A percentile compares a stretch with the other conserved stretches of the same genome.
These are phyloP conservation scores for Propithecus perrieri DNA, from an alignment of 2,797 vertebrate species.

Conservation along the genomic window DNA sequence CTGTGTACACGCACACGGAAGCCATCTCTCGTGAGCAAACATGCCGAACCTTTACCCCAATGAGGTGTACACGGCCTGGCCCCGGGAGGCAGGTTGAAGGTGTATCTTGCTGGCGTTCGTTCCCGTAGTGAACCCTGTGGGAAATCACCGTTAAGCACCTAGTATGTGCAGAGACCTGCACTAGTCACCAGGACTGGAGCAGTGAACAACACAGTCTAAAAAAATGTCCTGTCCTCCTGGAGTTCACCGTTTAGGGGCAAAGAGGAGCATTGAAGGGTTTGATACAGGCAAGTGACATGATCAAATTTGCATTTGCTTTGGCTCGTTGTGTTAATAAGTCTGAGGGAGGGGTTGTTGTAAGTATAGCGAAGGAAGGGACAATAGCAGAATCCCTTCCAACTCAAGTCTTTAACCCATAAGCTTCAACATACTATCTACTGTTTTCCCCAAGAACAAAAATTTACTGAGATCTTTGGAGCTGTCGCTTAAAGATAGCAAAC, in stretches of 20 bases:
- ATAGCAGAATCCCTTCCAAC: background rate
- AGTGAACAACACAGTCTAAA: background rate
- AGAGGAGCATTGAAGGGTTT: background rate
- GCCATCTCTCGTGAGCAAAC: background rate
- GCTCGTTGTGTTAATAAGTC: background rate
- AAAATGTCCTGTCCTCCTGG: background rate
- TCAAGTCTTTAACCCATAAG: background rate
- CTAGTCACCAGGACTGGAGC: background rate
- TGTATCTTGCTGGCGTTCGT: background rate
- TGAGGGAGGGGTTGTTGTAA: background rate
- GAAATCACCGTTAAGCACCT: background rate
- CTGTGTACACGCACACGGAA: accelerated
- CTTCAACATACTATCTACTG: background rate
- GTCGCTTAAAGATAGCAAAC: constrained; percentile 45
- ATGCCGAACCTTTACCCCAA: accelerated
- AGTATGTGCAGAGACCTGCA: too few relatives aligned
- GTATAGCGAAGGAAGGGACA: background rate
- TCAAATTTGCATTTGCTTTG: background rate
- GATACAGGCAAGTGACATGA: background rate
- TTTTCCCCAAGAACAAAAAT: constrained; percentile 50
- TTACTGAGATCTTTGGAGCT: constrained; percentile 28
- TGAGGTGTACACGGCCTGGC: accelerated
- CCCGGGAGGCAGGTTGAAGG: background rate
- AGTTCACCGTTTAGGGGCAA: background rate
- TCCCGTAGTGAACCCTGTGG: background rate